These are phyloP conservation scores for Todiramphus chloris DNA, from an alignment of 2,113 vertebrate species.

Conservation along the genomic window DNA sequence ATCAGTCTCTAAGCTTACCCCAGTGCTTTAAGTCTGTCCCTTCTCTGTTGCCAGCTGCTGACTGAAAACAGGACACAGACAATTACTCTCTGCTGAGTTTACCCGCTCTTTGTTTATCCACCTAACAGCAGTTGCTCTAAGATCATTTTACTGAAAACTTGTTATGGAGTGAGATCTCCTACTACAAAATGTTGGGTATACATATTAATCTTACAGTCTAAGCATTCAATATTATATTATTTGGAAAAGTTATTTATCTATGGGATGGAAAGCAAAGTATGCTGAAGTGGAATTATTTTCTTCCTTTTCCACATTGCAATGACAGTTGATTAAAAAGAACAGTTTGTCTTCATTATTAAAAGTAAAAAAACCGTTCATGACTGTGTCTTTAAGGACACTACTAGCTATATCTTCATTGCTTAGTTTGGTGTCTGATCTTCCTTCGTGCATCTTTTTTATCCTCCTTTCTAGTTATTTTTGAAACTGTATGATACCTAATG, in stretches of 20 bases:
- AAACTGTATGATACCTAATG: neutral
- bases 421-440: neutral
- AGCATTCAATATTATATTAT: neutral
- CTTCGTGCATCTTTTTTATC: neutral
- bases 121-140: slow-evolving; percentile 47
- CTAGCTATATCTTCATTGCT: neutral
- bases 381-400: neutral
- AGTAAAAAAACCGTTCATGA: neutral
- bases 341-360: neutral
- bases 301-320: neutral
- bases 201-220: neutral
- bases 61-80: slow-evolving; percentile 80
- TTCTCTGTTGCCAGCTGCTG: slow-evolving; percentile 70
- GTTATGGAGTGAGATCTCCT: slow-evolving; percentile 32
- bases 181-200: slow-evolving; percentile 24
- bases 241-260: neutral
- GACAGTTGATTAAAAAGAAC: neutral
- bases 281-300: neutral
- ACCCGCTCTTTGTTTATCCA: slow-evolving; percentile 83
- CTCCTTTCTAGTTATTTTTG: neutral
- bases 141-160: slow-evolving; percentile 60
- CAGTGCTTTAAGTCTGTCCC: slow-evolving; percentile 69
- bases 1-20: slow-evolving; percentile 76
- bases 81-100: slow-evolving; percentile 82
- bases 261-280: neutral